Conservation (phyloP, 2,797 vertebrate species). For the Streptopelia turtur region DNA sequence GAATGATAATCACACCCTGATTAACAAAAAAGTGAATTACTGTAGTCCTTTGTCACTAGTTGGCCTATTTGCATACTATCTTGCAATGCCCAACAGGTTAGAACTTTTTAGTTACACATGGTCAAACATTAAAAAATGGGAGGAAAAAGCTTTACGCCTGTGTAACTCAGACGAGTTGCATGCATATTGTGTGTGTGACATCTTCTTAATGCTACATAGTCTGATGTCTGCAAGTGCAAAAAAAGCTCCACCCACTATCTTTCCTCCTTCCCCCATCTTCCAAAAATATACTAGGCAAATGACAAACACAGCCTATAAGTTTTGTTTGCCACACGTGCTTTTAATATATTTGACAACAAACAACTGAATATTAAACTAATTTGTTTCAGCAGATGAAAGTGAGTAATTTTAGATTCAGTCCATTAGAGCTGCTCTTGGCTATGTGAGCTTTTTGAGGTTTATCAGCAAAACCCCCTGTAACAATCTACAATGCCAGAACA, state of each 20-base stretch:
- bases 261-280: neutral
- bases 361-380: conserved; percentile 53
- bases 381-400: conserved; percentile 62
- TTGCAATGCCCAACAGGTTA: conserved; percentile 29
- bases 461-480: conserved; percentile 10
- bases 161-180: neutral
- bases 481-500: conserved; percentile 42
- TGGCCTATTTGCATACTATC: conserved; percentile 40
- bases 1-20: conserved; percentile 38
- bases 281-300: neutral
- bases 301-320: neutral
- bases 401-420: conserved; percentile 64
- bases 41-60: conserved; percentile 56
- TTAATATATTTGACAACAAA: conserved; percentile 57
- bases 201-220: conserved; percentile 32
- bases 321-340: conserved; percentile 41
- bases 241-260: conserved; percentile 25
- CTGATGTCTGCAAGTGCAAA: conserved; percentile 16
- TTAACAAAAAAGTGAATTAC: conserved; percentile 64
- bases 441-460: conserved; percentile 49
- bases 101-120: conserved; percentile 28
- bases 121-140: conserved; percentile 62
- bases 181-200: conserved; percentile 4
- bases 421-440: conserved; percentile 63
- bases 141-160: conserved; percentile 7